Conservation (phyloP, 2,113 vertebrate species). For the Ictalurus punctatus region DNA sequence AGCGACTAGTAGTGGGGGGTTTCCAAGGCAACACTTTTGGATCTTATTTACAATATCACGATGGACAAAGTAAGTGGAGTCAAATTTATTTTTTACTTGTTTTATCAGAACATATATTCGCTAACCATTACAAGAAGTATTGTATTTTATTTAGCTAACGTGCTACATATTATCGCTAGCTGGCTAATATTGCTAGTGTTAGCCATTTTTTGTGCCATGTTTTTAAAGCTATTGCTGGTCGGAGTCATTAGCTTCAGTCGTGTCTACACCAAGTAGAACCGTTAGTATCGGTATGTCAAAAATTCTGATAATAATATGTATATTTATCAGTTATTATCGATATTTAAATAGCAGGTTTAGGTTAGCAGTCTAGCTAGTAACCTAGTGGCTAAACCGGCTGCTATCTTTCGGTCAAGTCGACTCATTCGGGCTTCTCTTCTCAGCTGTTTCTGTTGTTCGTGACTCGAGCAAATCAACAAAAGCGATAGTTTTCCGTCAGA, state of each 20-base stretch:
- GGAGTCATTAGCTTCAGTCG: not conserved
- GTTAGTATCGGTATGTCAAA: not conserved
- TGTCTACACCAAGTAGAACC: not conserved
- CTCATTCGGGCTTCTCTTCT: not conserved
- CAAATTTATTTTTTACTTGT: not conserved
- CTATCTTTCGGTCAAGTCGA: constrained; percentile 3
- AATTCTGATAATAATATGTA: not conserved
- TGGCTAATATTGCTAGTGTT: not conserved
- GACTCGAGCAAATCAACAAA: not conserved
- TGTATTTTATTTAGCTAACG: not conserved
- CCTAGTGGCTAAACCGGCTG: not conserved
- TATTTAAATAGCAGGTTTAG: not conserved
- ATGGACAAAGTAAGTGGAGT: constrained; percentile 55
- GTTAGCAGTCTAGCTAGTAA: not conserved
- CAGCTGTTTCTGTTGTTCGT: not conserved
- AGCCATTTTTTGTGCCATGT: not conserved
- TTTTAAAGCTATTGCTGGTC: not conserved
- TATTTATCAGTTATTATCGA: not conserved
- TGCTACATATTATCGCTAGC: not conserved
- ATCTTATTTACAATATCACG: not conserved
- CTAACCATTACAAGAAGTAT: no score
- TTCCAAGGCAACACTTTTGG: not conserved
- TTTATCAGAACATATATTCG: not conserved
- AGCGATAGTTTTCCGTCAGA: not conserved
- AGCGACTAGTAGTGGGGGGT: not conserved